Conservation (phyloP, 2,113 vertebrate genomes). For the Phrynosoma platyrhinos region DNA sequence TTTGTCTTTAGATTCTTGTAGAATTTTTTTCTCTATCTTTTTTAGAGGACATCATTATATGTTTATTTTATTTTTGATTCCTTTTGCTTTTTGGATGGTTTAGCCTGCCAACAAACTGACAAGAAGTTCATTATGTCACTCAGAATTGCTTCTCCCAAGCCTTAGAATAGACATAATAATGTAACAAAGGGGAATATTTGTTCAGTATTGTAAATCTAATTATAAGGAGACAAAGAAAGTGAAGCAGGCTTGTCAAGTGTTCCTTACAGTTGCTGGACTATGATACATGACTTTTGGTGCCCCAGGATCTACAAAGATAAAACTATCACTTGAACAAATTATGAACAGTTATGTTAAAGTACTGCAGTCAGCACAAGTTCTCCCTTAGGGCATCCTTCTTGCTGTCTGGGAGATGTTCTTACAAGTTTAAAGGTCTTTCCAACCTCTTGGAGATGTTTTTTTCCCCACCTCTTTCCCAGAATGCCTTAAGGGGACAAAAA, state of each 20-base stretch:
- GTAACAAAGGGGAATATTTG: neutral
- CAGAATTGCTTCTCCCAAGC: constrained; percentile 17
- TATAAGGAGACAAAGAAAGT: neutral
- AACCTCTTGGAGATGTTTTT: neutral
- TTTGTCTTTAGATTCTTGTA: constrained; percentile 20
- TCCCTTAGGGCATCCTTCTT: constrained; percentile 5
- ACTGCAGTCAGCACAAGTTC: rapidly evolving
- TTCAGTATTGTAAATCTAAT: constrained; percentile 30
- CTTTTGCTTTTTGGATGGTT: neutral
- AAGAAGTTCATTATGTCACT: constrained; percentile 4
- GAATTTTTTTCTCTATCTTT: constrained; percentile 12
- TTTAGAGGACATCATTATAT: constrained; percentile 22
- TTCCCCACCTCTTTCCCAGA: neutral
- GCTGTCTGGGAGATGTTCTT: constrained; percentile 23
- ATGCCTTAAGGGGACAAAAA: constrained; percentile 15
- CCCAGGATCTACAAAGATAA: constrained; percentile 3
- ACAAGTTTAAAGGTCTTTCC: constrained; percentile 30
- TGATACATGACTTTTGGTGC: neutral
- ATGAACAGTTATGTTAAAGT: constrained; percentile 17
- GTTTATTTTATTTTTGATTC: constrained; percentile 14
- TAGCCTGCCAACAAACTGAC: constrained; percentile 11
- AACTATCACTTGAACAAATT: constrained; percentile 40
- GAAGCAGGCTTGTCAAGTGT: constrained; percentile 9
- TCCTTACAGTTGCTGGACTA: neutral
- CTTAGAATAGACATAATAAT: constrained; percentile 23